Percentiles rank a stretch among this genome's conserved stretches.
These are phyloP conservation scores for Sparidentex hasta DNA, from an alignment of 2,797 vertebrate species.

Conservation along the genomic window DNA sequence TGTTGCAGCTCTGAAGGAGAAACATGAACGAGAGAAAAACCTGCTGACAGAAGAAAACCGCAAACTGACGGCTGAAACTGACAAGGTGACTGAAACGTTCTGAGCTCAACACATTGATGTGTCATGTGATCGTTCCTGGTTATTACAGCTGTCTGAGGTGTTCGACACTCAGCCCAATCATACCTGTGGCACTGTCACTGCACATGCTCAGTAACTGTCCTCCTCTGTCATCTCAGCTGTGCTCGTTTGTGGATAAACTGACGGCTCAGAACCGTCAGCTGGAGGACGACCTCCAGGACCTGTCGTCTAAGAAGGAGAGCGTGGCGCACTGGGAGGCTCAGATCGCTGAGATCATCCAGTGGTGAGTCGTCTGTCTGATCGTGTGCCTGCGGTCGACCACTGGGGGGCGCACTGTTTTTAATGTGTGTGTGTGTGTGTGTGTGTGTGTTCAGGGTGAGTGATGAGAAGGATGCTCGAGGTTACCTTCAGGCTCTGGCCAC, in stretches of 20 bases:
- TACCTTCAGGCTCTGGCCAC: conserved; percentile 97
- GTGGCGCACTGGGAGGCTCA: conserved; percentile 98
- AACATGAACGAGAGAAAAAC: conserved; percentile 90
- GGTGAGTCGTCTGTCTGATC: conserved; percentile 78
- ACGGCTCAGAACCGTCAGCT: conserved; percentile 93
- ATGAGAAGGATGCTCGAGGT: conserved; percentile 96
- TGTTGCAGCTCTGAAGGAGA: conserved; percentile 88
- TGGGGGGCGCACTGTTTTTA: not conserved
- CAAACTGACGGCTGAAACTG: conserved; percentile 90
- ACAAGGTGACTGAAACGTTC: conserved; percentile 84
- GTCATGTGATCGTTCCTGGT: not conserved
- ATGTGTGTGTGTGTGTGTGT: fast-evolving
- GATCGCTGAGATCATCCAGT: conserved; percentile 98
- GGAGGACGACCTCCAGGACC: conserved; percentile 95
- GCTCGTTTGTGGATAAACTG: conserved; percentile 93
- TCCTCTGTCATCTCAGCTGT: conserved; percentile 84
- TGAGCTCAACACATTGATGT: too few species aligned
- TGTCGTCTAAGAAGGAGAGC: conserved; percentile 94
- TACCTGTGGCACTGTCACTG: not conserved
- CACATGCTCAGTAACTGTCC: not conserved
- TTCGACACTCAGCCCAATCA: not conserved
- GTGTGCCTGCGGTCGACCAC: not conserved
- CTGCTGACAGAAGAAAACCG: conserved; percentile 92
- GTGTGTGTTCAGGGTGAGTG: conserved; percentile 90
- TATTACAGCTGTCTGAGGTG: not conserved